phyloP scores from a whole-genome alignment of 2,888 invertebrate genomes.

The Anthophora plumipes region DNA sequence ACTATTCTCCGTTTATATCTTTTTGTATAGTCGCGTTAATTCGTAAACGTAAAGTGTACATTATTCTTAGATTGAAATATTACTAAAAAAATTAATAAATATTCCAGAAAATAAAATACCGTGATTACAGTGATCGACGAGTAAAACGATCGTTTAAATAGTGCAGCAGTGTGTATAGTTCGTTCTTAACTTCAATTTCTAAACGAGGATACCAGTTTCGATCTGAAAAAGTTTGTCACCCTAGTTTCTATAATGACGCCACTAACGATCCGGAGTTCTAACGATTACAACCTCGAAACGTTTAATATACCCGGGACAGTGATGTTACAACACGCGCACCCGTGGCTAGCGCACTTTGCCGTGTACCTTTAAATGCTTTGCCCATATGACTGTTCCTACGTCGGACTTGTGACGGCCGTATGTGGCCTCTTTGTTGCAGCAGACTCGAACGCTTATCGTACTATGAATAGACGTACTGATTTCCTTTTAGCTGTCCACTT shows the following conservation, averaged over 20 bases:
- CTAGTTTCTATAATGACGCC: slow-evolving; percentile 26
- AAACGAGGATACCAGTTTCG: not conserved
- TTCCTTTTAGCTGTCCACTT: slow-evolving; percentile 73
- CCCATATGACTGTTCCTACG: slow-evolving; percentile 53
- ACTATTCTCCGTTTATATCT: not conserved
- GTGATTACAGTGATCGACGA: not conserved
- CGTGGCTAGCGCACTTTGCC: slow-evolving; percentile 36
- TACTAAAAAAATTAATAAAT: not conserved
- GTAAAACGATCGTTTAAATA: not conserved
- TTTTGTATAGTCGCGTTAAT: not conserved
- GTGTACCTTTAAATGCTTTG: slow-evolving; percentile 58
- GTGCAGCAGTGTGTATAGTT: not conserved
- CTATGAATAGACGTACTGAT: slow-evolving; percentile 80
- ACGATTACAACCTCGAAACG: slow-evolving; percentile 51
- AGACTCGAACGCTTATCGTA: slow-evolving; percentile 73
- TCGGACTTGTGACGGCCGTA: slow-evolving; percentile 55
- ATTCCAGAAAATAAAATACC: not conserved
- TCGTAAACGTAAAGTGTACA: not conserved
- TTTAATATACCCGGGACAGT: slow-evolving; percentile 34
- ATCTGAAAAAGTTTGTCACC: not conserved
- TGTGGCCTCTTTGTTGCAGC: slow-evolving; percentile 68
- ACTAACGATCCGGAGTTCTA: slow-evolving; percentile 36
- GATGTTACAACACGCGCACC: slow-evolving; percentile 30
- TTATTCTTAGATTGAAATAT: not conserved
- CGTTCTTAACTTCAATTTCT: not conserved